Evolutionary conservation across 2,797 vertebrate species (phyloP), one percentile per base, ranked within the genome.

Genomic region (Acanthiza pusilla): DNA sequence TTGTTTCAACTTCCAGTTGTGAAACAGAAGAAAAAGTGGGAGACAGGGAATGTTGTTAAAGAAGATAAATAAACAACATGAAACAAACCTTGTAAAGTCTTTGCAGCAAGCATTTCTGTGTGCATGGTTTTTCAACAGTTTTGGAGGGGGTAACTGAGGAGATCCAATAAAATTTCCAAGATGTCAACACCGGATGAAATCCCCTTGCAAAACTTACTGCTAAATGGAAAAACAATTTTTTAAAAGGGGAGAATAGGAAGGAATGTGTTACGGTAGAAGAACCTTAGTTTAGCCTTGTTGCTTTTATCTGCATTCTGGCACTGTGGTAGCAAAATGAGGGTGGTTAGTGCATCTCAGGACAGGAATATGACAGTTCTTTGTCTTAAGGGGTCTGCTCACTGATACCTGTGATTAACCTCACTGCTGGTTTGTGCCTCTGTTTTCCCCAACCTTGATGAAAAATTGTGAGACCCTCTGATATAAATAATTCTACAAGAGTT

Each of bases 181-280:
- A 93, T 92, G 87, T 88, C 27, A 9, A 94, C 85, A 94, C 13
- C 47, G 62, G n/a, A 91, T 22, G 73, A 92, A 96, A 94, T 85
- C 9, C 27, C 17, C 86, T 96, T 85, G 75, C 89, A 94, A 93
- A 91, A 94, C 20, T 48, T 47, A 67, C 57, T 83, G 68, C 36
- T 80, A 67, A 74, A 67, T 91, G 14, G 43, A 74, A 88, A 87
- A 74, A 20, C 20, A 45, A 13, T 32, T 23, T 13, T 7, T 36
- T 38, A 11, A 9, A 16, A 40, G 40, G 29, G 30, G 12, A 76
- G 25, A 40, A 47, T 47, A 60, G 12, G 19, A 80, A 71, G 15
- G 54, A 53, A 57, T 5, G 2, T 23, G 25, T 36, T 66, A 65
- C n/a, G 20, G 16, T 38, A 73, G 78, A 72, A 86, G 3, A 2